Evolutionary conservation across 2,797 vertebrate species (phyloP).

Genomic region (Heteromormyrus szaboi): DNA sequence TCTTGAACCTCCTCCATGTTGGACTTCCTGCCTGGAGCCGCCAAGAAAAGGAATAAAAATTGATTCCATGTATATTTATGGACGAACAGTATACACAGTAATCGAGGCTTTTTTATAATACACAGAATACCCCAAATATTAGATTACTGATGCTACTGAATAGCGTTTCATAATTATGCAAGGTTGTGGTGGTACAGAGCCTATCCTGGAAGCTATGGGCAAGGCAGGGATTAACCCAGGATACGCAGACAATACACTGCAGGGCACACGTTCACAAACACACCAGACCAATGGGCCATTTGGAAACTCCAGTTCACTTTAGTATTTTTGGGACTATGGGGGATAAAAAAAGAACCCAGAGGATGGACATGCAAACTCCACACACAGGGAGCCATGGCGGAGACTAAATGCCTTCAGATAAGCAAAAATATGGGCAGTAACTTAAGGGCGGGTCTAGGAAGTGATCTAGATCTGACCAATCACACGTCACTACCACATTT

Average conservation of each 20-base stretch:
- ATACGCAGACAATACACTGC: background rate
- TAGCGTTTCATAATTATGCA: background rate
- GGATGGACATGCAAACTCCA: background rate
- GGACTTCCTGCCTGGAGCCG: constrained; percentile 78
- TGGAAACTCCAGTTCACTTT: background rate
- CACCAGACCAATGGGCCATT: background rate
- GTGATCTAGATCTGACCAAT: background rate
- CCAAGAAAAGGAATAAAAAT: background rate
- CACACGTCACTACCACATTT: background rate
- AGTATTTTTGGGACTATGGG: background rate
- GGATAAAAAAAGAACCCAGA: background rate
- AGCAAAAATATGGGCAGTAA: background rate
- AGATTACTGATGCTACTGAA: background rate
- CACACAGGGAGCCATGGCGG: background rate
- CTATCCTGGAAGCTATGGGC: background rate
- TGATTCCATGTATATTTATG: background rate
- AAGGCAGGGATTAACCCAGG: background rate
- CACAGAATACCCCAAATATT: background rate
- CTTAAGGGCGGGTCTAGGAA: background rate
- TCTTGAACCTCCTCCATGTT: constrained; percentile 98
- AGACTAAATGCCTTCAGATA: background rate
- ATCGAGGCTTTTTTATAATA: background rate
- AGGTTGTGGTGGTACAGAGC: background rate
- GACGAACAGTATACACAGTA: background rate
- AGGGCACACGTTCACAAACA: background rate